Base-by-base conservation (phyloP, 2,888 invertebrate genomes). In the Lutraria lutraria region DNA sequence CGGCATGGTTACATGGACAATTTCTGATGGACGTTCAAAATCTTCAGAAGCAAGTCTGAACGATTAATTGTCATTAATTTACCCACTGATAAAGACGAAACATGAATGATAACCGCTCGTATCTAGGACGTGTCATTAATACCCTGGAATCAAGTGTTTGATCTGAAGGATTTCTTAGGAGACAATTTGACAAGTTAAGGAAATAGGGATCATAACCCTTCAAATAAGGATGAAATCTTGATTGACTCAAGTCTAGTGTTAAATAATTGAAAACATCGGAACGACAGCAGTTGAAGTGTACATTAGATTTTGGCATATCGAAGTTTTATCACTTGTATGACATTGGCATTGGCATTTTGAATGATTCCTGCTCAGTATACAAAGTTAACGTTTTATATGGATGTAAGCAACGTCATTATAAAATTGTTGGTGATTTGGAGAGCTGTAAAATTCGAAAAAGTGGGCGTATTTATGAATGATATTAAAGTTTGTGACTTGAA, bases 121-220 rank as follows among this genome's bases (percentile, higher is more conserved):
- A 31, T 13, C 19, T 3, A 0, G 34, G 76, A 76, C 76, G 3
- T 34, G 25, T 19, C 15, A 12, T 13, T 31, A 3, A 34, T 13
- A 34, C 15, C 13, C 16, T 13, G 76, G 76, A 19, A n/a, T 76
- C 19, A 76, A 16, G 76, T 31, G 76, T 76, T 76, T 76, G 34
- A 76, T 34, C 76, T 13, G 72, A 34, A 6, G 76, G 76, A 31
- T 31, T 76, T 34, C 19, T 2, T 10, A 25, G 76, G 76, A 76
- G 19, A 76, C 19, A 76, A 31, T 34, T 34, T 25, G 76, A 76
- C 76, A 76, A 76, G 76, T 76, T 76, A 43, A 31, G 76, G 34
- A 25, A 76, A 76, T 19, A 13, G 76, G 76, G 76, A 76, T 76
- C 76, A 34, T 4, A 25, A 34, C 76, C n/a, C 31, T 76, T 76